A percentile compares a stretch with the other conserved stretches of the same genome.
These are phyloP conservation scores for Ectemnius cavifrons DNA, from an alignment of 2,888 invertebrate species.

Conservation along the genomic window DNA sequence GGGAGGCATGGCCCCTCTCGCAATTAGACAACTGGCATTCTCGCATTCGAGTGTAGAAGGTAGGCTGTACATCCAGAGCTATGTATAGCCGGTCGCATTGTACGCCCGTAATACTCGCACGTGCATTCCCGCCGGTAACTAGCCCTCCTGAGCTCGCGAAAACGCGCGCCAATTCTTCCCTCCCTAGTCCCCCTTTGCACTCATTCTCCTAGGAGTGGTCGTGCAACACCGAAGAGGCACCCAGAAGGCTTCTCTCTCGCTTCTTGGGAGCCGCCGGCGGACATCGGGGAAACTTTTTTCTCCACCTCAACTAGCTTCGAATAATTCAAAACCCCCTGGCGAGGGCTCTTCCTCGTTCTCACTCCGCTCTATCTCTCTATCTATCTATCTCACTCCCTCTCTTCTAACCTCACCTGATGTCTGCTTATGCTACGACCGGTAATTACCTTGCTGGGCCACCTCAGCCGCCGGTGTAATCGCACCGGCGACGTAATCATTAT, in stretches of 20 bases:
- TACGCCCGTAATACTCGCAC: not conserved
- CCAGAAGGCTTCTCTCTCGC: slow-evolving; percentile 4
- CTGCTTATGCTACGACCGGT: not conserved
- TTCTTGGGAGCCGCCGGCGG: not conserved
- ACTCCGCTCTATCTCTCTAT: not conserved
- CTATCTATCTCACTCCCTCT: not conserved
- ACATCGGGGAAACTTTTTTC: slow-evolving; percentile 17
- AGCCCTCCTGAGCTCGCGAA: slow-evolving; percentile 34
- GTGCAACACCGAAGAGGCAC: no score
- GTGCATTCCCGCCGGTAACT: slow-evolving; percentile 22
- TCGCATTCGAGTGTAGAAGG: slow-evolving; percentile 20
- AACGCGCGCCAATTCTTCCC: slow-evolving; percentile 38
- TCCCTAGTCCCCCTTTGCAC: slow-evolving; percentile 9
- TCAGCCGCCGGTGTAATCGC: not conserved
- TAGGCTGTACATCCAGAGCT: not conserved
- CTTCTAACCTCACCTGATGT: not conserved
- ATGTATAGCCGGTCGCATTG: not conserved
- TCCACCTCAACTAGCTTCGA: slow-evolving; percentile 1
- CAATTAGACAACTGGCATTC: slow-evolving; percentile 46
- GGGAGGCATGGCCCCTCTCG: slow-evolving; percentile 29
- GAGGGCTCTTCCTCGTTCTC: not conserved
- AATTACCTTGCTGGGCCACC: slow-evolving; percentile 3
- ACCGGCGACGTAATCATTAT: not conserved
- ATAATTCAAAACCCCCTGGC: slow-evolving; percentile 16
- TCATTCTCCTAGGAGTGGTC: not conserved